Evolutionary conservation across 2,888 invertebrate genomes (phyloP).

Genomic region (Drosophila bunnanda): DNA sequence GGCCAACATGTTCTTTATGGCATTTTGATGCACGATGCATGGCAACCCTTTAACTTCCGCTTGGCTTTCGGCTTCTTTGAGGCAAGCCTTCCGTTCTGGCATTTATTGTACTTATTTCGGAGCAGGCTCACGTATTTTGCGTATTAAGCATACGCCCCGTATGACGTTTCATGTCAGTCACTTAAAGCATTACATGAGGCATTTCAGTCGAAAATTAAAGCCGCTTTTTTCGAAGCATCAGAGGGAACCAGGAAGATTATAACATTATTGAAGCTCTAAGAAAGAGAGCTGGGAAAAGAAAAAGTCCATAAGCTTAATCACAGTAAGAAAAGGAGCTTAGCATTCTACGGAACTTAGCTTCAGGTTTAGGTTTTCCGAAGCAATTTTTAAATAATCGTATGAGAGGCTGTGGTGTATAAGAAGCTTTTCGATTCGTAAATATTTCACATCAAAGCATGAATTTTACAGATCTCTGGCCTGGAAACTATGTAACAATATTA

Average conservation of each 20-base stretch:
- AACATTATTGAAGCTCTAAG: not conserved
- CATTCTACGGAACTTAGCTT: not conserved
- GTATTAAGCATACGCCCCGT: constrained; percentile 62
- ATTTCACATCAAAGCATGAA: constrained; percentile 33
- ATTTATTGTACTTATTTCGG: constrained; percentile 73
- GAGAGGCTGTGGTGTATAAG: not conserved
- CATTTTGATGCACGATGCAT: constrained; percentile 71
- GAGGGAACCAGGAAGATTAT: constrained; percentile 9
- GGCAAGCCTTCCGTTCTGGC: constrained; percentile 46
- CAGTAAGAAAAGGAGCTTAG: constrained; percentile 19
- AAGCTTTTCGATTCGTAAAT: constrained; percentile 5
- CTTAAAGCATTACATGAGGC: constrained; percentile 24
- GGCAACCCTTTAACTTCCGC: constrained; percentile 60
- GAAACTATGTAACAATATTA: constrained; percentile 28
- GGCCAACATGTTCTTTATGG: constrained; percentile 69
- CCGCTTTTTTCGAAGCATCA: constrained; percentile 4
- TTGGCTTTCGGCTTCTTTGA: constrained; percentile 16
- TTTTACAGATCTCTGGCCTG: not conserved
- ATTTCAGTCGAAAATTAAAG: constrained; percentile 16
- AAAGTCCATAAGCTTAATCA: constrained; percentile 1
- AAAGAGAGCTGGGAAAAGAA: not conserved
- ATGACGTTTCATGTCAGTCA: constrained; percentile 59
- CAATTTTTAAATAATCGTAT: not conserved
- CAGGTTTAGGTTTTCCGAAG: not conserved
- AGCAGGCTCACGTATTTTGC: constrained; percentile 61